Base-by-base conservation (phyloP, 2,888 invertebrate genomes). In the Dioctria linearis region DNA sequence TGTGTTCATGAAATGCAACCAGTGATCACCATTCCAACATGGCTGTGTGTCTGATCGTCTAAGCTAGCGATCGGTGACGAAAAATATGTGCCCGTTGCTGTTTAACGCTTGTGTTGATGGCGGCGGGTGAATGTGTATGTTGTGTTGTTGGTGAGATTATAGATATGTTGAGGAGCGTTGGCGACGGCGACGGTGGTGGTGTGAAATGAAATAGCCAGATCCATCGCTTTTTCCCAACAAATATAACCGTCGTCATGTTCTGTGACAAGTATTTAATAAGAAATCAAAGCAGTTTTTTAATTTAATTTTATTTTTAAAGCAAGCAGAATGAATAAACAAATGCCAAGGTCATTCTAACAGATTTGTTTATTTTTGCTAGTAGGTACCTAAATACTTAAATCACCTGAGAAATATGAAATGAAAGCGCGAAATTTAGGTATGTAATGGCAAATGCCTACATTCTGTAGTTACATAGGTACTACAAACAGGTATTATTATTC, bases 291-390 rank as follows among this genome's bases (percentile, higher is more conserved):
- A 39, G 25, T 49, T 51, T 69, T 54, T 54, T 25, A 25, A 25
- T 25, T 54, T n/a, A 1, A 11, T 54, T 54, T 54, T 11, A 54
- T 49, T 69, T 69, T 69, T 69, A 49, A 39, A 51, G 25, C 5
- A 51, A 51, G 51, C 69, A 51, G 40, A 69, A 69, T 51, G 69
- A 69, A 51, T 51, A 69, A 69, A 69, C 69, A 69, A 69, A 69
- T 69, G 69, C 69, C 69, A 69, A 69, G 51, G 69, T 69, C 69
- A 51, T 25, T 25, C 2, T 69, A 51, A 69, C 69, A 69, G 37
- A 69, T 69, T 69, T 69, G 69, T 69, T 69, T 69, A 69, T 69
- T 69, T 69, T 25, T 25, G 43, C 49, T 9, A 51, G 69, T 69
- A 69, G n/a, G n/a, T n/a, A n/a, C n/a, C n/a, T n/a, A n/a, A 51